Conservation (phyloP, 1,140 invertebrate genomes). For the Zophobas atratus region DNA sequence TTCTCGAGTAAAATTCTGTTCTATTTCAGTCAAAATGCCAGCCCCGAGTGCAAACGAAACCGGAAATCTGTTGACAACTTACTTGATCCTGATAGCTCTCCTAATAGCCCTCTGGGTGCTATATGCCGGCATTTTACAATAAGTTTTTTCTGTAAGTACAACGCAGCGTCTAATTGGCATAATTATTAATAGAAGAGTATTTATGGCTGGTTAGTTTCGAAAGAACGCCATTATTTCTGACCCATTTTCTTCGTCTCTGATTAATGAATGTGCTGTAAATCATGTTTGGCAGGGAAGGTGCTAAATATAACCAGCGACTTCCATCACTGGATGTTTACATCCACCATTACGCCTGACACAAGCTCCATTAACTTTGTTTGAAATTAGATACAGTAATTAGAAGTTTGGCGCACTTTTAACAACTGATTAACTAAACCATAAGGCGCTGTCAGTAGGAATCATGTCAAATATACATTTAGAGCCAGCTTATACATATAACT, state of each 20-base stretch:
- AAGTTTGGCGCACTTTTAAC: background rate
- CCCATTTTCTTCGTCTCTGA: slow-evolving; percentile 11
- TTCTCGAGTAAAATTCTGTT: background rate
- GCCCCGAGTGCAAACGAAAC: slow-evolving; percentile 38
- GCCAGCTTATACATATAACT: too few species aligned
- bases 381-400: slow-evolving; percentile 4
- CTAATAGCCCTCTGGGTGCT: slow-evolving; percentile 56
- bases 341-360: slow-evolving; percentile 26
- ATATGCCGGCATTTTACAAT: slow-evolving; percentile 50
- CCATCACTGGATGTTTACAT: slow-evolving; percentile 28
- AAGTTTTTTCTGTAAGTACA: background rate
- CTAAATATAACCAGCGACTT: slow-evolving; percentile 20
- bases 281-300: slow-evolving; percentile 15
- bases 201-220: background rate
- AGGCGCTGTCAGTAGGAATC: too few species aligned
- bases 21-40: slow-evolving; percentile 53
- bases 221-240: slow-evolving; percentile 5
- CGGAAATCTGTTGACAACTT: slow-evolving; percentile 52
- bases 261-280: slow-evolving; percentile 4
- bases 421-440: too few species aligned
- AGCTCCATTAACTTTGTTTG: slow-evolving; percentile 23
- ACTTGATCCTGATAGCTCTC: slow-evolving; percentile 51
- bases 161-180: background rate
- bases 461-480: too few species aligned
- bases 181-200: background rate